phyloP scores from a whole-genome alignment of 2,113 vertebrate species.

The Ibidorhyncha struthersii region DNA sequence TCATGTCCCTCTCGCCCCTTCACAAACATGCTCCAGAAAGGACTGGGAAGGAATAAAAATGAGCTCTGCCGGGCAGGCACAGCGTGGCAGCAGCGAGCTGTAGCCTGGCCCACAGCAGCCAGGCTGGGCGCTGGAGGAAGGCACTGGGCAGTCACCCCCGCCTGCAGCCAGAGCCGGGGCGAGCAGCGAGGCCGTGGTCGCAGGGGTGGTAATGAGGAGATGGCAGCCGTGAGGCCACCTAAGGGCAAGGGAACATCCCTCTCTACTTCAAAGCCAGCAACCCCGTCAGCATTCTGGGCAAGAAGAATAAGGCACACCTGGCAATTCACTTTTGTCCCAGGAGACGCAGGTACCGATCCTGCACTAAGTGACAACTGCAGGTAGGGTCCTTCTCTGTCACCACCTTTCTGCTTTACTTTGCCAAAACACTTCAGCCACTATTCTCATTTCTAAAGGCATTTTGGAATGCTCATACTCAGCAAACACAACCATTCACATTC shows the following conservation, averaged over 20 bases:
- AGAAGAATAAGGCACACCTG: accelerated
- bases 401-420: neutral
- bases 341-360: accelerated
- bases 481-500: accelerated
- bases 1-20: neutral
- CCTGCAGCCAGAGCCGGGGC: neutral
- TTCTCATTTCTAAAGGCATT: neutral
- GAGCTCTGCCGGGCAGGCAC: neutral
- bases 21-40: accelerated
- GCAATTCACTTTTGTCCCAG: no score
- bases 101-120: accelerated
- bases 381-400: neutral
- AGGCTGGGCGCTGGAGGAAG: no score
- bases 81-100: neutral
- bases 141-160: no score
- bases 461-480: accelerated
- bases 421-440: neutral
- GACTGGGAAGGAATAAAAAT: neutral
- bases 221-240: neutral
- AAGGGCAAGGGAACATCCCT: accelerated
- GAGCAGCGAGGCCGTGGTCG: neutral
- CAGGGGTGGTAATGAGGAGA: neutral
- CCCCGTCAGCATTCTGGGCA: accelerated
- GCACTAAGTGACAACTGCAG: no score
- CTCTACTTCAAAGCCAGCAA: accelerated